Evolutionary conservation across 2,888 invertebrate species (phyloP), one percentile per base, ranked within the genome.

Genomic region (Bombyx huttoni): DNA sequence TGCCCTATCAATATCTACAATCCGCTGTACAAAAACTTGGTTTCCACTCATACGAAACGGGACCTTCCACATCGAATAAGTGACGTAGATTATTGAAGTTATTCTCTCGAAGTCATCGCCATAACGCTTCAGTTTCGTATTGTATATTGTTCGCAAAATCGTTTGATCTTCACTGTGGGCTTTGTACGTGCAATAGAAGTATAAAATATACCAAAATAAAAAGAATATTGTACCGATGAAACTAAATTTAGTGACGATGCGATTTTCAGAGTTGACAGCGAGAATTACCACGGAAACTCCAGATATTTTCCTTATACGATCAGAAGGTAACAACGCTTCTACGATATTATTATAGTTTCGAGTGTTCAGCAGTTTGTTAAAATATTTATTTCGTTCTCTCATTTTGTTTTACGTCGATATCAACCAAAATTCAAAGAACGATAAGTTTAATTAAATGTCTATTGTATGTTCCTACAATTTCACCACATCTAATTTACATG

Each of bases 61-160:
- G 49, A 76, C 56, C 54, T 78, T 73, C 70, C 73, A 74, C 64
- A 78, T 67, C 0, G 66, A 58, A 45, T 73, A 66, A 3, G 73
- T 6, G 9, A 73, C 68, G 47, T 68, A 78, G 0, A 66, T 0
- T 0, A 68, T 51, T 2, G 75, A 69, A 1, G 64, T 58, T 13
- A 70, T 55, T 53, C 70, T 69, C 55, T 81, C 80, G 34, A 69
- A 70, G 49, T 70, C 67, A 53, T 83, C 84, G 0, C 81, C 83
- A 52, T 81, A 84, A 8, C 73, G 68, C 54, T 70, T 65, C 14
- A 83, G 56, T 60, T 71, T 78, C 0, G 84, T 83, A 10, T 73
- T 63, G 51, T 77, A 79, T 12, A 83, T 56, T n/a, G 61, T 59
- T 34, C 80, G 65, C 12, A 83, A 54, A 45, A 83, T 67, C 0